A percentile compares a stretch with the other conserved stretches of the same genome.
These are phyloP conservation scores for Ptychadena robeensis DNA, from an alignment of 2,797 vertebrate genomes.

Conservation along the genomic window DNA sequence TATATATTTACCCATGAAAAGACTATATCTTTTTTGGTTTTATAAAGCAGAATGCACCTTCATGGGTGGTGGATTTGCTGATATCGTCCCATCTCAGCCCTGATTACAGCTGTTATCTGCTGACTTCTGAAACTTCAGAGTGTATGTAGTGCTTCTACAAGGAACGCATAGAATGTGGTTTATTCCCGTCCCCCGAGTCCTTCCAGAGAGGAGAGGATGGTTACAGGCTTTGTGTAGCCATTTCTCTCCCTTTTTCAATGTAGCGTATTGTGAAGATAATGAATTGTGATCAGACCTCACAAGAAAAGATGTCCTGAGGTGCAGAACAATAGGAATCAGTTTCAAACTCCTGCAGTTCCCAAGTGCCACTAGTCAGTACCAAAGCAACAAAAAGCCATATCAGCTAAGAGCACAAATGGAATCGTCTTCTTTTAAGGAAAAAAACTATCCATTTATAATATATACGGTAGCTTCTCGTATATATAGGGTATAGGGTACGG, in stretches of 20 bases:
- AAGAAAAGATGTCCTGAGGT: constrained; percentile 41
- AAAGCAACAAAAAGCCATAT: constrained; percentile 1
- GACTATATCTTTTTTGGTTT: not conserved
- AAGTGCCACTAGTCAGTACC: constrained; percentile 4
- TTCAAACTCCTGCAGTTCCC: constrained; percentile 22
- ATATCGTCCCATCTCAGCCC: not conserved
- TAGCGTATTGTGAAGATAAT: constrained; percentile 38
- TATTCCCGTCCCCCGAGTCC: not conserved
- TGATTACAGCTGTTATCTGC: not conserved
- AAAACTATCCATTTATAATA: not conserved
- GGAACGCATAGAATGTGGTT: not conserved
- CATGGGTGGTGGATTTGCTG: not conserved
- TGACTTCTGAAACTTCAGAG: not conserved
- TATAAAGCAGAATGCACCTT: not conserved
- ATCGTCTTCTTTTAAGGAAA: no score
- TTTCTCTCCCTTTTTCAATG: not conserved
- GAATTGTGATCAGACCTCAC: constrained; percentile 36
- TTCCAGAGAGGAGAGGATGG: not conserved
- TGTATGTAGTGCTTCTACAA: not conserved
- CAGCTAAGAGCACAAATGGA: not conserved
- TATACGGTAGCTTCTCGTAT: no score
- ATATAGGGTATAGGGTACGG: not conserved
- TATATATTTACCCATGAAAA: no score
- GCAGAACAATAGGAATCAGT: constrained; percentile 38
- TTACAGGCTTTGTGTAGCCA: not conserved